A percentile compares a stretch with the other conserved stretches of the same genome.
Evolutionary conservation across 2,888 invertebrate genomes (phyloP).

Genomic region (Acrobasis suavella): DNA sequence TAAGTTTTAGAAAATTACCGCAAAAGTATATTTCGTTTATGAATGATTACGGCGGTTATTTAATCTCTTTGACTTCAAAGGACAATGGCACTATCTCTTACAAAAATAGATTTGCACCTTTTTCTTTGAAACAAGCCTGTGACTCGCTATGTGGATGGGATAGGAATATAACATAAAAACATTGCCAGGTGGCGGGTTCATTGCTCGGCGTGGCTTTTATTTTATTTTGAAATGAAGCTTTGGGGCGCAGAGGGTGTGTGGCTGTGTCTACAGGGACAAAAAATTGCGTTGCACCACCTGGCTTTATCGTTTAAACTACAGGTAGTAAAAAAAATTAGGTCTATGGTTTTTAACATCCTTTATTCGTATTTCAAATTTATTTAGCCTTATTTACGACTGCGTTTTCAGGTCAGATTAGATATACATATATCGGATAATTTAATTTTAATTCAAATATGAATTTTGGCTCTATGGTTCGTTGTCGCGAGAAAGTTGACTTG

Average conservation of each 20-base stretch:
- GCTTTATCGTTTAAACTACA: conserved; percentile 38
- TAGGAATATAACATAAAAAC: conserved; percentile 49
- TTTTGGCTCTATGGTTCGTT: no score
- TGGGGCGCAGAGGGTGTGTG: conserved; percentile 51
- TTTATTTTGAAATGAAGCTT: conserved; percentile 63
- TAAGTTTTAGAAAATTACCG: no score
- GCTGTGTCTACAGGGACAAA: conserved; percentile 42
- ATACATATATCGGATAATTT: no score
- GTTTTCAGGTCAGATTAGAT: no score
- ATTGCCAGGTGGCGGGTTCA: conserved; percentile 74
- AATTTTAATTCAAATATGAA: no score
- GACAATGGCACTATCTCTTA: no score
- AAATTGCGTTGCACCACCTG: conserved; percentile 54
- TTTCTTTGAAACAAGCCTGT: conserved; percentile 27
- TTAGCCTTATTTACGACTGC: neutral
- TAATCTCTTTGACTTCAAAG: no score
- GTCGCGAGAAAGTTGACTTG: no score
- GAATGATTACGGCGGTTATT: no score
- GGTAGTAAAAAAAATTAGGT: no score
- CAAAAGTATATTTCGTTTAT: no score
- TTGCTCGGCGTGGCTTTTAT: conserved; percentile 63
- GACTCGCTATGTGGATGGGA: conserved; percentile 31
- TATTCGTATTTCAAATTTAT: neutral
- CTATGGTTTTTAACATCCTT: no score
- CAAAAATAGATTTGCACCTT: neutral